Percentiles rank a stretch among this genome's conserved stretches.
Conservation (phyloP, 2,797 vertebrate genomes). For the Pipistrellus nathusii region DNA sequence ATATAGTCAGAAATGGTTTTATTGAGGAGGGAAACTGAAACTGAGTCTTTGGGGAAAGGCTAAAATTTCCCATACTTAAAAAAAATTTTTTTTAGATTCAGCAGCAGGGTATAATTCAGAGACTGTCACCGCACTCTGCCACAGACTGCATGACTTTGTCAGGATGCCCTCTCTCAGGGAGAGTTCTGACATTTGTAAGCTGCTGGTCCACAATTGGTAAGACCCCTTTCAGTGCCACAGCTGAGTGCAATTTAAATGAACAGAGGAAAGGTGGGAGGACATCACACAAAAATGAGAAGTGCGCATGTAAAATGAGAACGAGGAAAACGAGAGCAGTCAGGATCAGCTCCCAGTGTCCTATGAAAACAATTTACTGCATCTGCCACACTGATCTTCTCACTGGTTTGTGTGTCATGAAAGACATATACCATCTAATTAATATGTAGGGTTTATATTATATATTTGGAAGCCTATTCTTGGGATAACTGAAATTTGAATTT, state of each 20-base stretch:
- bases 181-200: background rate
- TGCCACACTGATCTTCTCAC: background rate
- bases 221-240: background rate
- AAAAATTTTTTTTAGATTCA: background rate
- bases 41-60: background rate
- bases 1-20: background rate
- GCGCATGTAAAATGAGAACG: background rate
- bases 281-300: background rate
- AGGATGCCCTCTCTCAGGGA: background rate
- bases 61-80: background rate
- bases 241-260: background rate
- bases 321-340: background rate
- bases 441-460: background rate
- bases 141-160: background rate
- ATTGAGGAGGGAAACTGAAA: background rate
- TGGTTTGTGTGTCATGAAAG: conserved; percentile 16
- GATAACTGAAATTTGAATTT: conserved; percentile 58
- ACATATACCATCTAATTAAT: background rate
- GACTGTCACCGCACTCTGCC: background rate
- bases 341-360: background rate
- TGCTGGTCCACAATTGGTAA: background rate
- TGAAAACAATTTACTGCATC: background rate
- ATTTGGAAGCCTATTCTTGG: conserved; percentile 34
- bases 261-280: background rate
- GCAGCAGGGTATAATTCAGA: background rate